A percentile compares a stretch with the other conserved stretches of the same genome.
These are phyloP conservation scores for Drosophila azteca DNA, from an alignment of 1,140 invertebrate species.

Conservation along the genomic window DNA sequence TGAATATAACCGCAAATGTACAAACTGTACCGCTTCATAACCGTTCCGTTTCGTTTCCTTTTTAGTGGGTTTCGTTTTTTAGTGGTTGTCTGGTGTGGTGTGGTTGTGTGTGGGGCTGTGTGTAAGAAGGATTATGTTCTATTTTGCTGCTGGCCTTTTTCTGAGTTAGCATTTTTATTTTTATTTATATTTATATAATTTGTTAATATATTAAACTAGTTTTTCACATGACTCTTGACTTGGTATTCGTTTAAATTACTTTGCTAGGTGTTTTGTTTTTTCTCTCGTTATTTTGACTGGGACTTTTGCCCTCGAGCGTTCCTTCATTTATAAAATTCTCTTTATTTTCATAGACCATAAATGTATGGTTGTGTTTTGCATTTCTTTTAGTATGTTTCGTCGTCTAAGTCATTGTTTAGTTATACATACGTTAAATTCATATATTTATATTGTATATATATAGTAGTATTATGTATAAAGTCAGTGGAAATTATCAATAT, in stretches of 20 bases:
- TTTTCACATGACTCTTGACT: conserved; percentile 72
- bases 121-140: conserved; percentile 21
- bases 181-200: conserved; percentile 58
- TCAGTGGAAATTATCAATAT: conserved; percentile 50
- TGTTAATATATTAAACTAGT: conserved; percentile 75
- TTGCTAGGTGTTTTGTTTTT: conserved; percentile 58
- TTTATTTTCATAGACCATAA: conserved; percentile 53
- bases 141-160: conserved; percentile 40
- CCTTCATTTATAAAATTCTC: conserved; percentile 66
- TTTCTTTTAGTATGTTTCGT: conserved; percentile 63
- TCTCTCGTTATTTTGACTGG: conserved; percentile 32
- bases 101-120: too few species aligned
- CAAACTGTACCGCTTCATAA: conserved; percentile 42
- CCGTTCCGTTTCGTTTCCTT: conserved; percentile 47
- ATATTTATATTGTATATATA: conserved; percentile 34
- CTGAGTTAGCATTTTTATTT: conserved; percentile 56
- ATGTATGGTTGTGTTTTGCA: not conserved
- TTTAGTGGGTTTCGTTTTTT: conserved; percentile 43
- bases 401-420: conserved; percentile 75
- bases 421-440: conserved; percentile 48
- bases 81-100: conserved; percentile 20
- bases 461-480: conserved; percentile 44
- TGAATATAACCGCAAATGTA: conserved; percentile 74
- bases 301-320: conserved; percentile 17
- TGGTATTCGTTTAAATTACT: conserved; percentile 70